Conservation (phyloP, 2,113 vertebrate genomes). For the Nannospalax galili region DNA sequence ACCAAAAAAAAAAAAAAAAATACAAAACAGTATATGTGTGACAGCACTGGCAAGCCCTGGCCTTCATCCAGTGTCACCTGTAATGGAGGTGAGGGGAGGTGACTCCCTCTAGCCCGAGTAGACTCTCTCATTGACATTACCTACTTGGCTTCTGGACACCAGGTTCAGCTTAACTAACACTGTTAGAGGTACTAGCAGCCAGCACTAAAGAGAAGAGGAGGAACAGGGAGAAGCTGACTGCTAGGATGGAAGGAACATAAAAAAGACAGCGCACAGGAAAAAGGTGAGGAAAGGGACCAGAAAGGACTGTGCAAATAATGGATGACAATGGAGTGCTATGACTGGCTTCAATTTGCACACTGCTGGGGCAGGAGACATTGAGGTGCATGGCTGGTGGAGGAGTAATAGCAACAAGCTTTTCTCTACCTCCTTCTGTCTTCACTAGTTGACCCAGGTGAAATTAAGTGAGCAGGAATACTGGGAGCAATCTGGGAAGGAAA, state of each 20-base stretch:
- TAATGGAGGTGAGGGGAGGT: background rate
- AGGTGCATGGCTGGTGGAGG: accelerated
- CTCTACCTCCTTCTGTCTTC: background rate
- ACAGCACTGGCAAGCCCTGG: background rate
- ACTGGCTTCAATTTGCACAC: background rate
- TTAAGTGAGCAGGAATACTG: background rate
- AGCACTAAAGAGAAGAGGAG: background rate
- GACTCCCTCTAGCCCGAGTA: too few species aligned
- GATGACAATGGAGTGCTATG: background rate
- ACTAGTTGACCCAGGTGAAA: background rate
- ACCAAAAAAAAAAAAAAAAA: too few species aligned
- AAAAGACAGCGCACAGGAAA: background rate
- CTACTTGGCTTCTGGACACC: background rate
- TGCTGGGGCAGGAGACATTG: background rate
- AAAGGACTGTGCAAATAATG: background rate
- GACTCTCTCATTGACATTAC: background rate
- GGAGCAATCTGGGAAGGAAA: background rate
- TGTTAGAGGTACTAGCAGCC: background rate
- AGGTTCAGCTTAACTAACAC: background rate
- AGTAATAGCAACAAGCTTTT: background rate
- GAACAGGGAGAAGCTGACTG: background rate
- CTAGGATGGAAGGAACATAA: background rate
- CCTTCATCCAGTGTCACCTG: background rate
- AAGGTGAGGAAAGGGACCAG: background rate
- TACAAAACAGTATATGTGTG: background rate